These are phyloP conservation scores for Orgyia antiqua DNA, from an alignment of 2,888 invertebrate species.

Conservation along the genomic window DNA sequence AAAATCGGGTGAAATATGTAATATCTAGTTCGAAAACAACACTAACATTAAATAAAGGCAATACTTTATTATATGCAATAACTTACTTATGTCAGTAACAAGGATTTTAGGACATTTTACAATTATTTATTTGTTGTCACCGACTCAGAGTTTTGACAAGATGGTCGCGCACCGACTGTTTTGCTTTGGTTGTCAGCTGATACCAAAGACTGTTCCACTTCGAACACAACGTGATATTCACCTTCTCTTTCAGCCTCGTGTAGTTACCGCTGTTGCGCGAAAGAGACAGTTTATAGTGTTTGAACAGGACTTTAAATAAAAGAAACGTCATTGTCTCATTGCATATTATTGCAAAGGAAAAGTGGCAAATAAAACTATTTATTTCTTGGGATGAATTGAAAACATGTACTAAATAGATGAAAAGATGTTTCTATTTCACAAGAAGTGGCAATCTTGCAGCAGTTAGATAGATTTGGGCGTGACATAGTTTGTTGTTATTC, in stretches of 20 bases:
- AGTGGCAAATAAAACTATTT: conserved; percentile 45
- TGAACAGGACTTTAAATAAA: conserved; percentile 50
- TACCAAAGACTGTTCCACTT: conserved; percentile 65
- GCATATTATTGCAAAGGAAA: conserved; percentile 63
- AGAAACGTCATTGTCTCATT: conserved; percentile 68
- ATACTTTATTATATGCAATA: conserved; percentile 62
- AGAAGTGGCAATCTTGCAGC: conserved; percentile 46
- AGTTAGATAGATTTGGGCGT: conserved; percentile 59
- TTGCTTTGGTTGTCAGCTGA: conserved; percentile 80
- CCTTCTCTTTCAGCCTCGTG: conserved; percentile 35
- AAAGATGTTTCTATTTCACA: conserved; percentile 66
- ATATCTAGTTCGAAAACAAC: conserved; percentile 57
- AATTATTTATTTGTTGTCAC: conserved; percentile 75
- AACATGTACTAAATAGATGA: conserved; percentile 35
- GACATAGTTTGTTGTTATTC: conserved; percentile 44
- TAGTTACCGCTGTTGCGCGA: conserved; percentile 3
- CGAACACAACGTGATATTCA: conserved; percentile 36
- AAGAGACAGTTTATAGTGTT: conserved; percentile 49
- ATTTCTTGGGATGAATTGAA: conserved; percentile 57
- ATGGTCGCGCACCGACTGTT: conserved; percentile 80
- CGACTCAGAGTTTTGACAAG: conserved; percentile 77
- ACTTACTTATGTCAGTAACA: conserved; percentile 66
- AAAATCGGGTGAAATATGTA: conserved; percentile 73
- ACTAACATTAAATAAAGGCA: conserved; percentile 61
- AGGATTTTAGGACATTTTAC: conserved; percentile 74